Base-by-base conservation (phyloP, 2,797 vertebrate species). In the Cygnus olor region DNA sequence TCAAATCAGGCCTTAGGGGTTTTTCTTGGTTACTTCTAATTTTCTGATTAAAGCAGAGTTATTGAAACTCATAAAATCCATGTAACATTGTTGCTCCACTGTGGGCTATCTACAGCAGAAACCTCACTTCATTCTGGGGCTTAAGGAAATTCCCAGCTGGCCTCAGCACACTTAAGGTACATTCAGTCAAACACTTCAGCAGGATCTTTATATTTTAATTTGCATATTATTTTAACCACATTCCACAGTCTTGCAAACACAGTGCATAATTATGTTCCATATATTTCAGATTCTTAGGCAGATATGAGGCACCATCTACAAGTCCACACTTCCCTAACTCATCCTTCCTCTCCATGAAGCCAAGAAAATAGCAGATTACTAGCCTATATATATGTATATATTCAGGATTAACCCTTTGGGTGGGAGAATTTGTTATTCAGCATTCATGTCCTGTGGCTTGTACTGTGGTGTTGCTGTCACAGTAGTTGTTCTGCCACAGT, bases 31-130 rank as follows among this genome's bases (percentile, higher is more conserved):
- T 96, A n/a, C 73, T 86, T 91, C 85, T 93, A 89, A 95, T 96
- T 91, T 95, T 94, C 89, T 95, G 91, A 91, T 96, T 96, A 92
- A 91, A 88, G 80, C 66, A 84, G 93, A 93, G 58, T 94, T 95
- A 94, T 71, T 96, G 95, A 90, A 94, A 88, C 60, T 90, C 89
- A 90, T 93, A 93, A 94, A 96, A 81, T 42, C 82, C 11, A 13
- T 42, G 63, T 63, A 92, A 78, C 13, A 6, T 91, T 88, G 94
- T 91, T 92, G 85, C 87, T 96, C 87, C 87, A 10, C 76, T 80
- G 94, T 88, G 94, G 70, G 85, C 80, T 81, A 83, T 91, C 92
- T 79, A 36, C 34, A 53, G 63, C 63, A 86, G 73, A 93, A 95
- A 84, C 77, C 51, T 94, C 32, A 60, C 90, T 77, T 95, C 70